Conservation (phyloP, 2,797 vertebrate genomes). For the Columba guinea region DNA sequence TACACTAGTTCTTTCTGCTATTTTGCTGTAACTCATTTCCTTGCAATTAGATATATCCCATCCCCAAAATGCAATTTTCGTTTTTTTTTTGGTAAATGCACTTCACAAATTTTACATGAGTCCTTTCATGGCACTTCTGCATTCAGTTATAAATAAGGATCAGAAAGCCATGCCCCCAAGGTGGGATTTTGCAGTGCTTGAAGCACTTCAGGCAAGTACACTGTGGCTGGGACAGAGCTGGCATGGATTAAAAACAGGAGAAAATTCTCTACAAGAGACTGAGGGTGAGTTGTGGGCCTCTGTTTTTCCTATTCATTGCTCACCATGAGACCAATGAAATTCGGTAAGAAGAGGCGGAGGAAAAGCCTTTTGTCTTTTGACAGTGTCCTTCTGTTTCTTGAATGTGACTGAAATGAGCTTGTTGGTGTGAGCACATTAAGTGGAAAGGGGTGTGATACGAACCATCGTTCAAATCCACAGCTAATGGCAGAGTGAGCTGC, state of each 20-base stretch:
- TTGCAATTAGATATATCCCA: constrained; percentile 32
- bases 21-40: constrained; percentile 53
- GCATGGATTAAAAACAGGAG: constrained; percentile 5
- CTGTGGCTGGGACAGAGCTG: neutral
- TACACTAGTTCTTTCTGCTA: neutral
- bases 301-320: neutral
- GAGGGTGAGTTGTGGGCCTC: neutral
- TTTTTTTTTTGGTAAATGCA: constrained; percentile 17
- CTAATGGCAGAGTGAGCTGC: neutral
- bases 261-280: neutral
- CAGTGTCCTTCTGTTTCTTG: neutral
- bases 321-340: neutral
- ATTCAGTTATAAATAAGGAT: constrained; percentile 21
- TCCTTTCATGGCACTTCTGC: constrained; percentile 3
- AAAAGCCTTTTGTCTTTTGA: neutral
- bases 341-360: neutral
- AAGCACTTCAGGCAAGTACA: neutral
- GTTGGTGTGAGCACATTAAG: neutral
- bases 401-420: neutral
- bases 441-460: neutral
- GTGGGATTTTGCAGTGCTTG: neutral
- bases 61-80: constrained; percentile 59
- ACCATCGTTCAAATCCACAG: neutral
- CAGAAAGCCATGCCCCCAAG: neutral
- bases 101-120: neutral